A percentile compares a stretch with the other conserved stretches of the same genome.
Evolutionary conservation across 2,797 vertebrate genomes (phyloP).

Genomic region (Microctenopoma steveboyesi): DNA sequence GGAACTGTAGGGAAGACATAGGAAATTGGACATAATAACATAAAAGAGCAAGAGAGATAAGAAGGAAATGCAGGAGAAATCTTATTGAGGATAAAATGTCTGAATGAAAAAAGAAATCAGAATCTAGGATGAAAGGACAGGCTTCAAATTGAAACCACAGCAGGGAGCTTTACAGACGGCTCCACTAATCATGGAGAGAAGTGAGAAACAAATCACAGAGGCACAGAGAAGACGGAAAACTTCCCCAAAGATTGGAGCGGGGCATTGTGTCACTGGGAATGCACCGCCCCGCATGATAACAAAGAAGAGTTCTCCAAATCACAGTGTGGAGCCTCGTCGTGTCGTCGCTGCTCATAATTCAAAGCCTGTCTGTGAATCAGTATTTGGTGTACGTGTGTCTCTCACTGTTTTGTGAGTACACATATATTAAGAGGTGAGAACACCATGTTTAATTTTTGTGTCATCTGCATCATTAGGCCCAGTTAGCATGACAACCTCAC

Average conservation of each 20-base stretch:
- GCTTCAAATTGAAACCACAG: constrained; percentile 23
- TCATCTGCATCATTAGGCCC: constrained; percentile 55
- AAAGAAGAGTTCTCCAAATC: constrained; percentile 35
- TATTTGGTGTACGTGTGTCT: constrained; percentile 4
- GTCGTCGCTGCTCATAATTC: constrained; percentile 29
- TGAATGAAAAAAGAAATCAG: background rate
- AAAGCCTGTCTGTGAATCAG: constrained; percentile 18
- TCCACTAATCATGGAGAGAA: constrained; percentile 20
- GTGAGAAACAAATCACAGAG: constrained; percentile 2
- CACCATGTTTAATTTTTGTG: constrained; percentile 61
- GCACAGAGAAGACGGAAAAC: constrained; percentile 3
- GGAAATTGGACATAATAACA: background rate
- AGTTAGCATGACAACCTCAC: constrained; percentile 63
- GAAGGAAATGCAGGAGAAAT: background rate
- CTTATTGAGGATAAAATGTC: background rate
- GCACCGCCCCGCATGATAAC: constrained; percentile 33
- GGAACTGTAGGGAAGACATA: background rate
- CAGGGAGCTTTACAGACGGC: constrained; percentile 9
- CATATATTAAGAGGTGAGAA: constrained; percentile 30
- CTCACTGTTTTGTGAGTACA: constrained; percentile 7
- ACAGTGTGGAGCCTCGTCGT: constrained; percentile 13
- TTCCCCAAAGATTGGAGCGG: constrained; percentile 4
- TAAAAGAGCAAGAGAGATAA: background rate
- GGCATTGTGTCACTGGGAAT: constrained; percentile 29
- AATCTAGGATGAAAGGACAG: constrained; percentile 5